phyloP scores from a whole-genome alignment of 2,113 vertebrate species.

The Mugil cephalus region DNA sequence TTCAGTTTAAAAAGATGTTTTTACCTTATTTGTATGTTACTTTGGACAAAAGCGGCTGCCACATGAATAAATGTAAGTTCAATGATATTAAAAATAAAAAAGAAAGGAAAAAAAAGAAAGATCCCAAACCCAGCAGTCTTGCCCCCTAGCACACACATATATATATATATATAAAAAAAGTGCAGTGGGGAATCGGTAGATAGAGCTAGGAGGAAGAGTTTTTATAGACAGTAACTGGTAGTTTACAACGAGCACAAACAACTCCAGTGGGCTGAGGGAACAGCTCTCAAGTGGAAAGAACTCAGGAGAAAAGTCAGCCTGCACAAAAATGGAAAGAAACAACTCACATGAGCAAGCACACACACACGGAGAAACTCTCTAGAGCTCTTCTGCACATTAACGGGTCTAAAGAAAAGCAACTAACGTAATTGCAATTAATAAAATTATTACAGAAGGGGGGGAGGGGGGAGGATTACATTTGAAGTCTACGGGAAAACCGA shows the following conservation, averaged over 20 bases:
- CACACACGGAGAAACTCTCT: slow-evolving; percentile 14
- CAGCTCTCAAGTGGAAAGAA: slow-evolving; percentile 28
- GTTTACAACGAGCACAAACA: slow-evolving; percentile 43
- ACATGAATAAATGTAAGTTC: not conserved
- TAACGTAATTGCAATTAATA: slow-evolving; percentile 62
- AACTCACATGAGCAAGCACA: not conserved
- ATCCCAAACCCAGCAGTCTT: slow-evolving; percentile 11
- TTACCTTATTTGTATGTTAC: not conserved
- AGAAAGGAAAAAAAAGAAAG: too few relatives aligned
- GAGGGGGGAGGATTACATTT: slow-evolving; percentile 29
- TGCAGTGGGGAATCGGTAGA: not conserved
- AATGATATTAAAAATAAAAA: not conserved
- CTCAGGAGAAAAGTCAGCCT: slow-evolving; percentile 34
- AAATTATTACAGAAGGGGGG: slow-evolving; percentile 45
- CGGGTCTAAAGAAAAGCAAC: slow-evolving; percentile 39
- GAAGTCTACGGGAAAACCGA: slow-evolving; percentile 41
- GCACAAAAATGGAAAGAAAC: slow-evolving; percentile 24
- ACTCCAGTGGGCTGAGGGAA: slow-evolving; percentile 29
- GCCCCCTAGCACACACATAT: not conserved
- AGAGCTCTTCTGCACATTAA: slow-evolving; percentile 37
- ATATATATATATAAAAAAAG: slow-evolving; percentile 2
- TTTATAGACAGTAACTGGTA: slow-evolving; percentile 9
- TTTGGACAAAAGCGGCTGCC: not conserved
- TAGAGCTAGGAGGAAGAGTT: slow-evolving; percentile 3
- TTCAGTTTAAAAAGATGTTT: not conserved